Percentiles rank a stretch among this genome's conserved stretches.
phyloP scores from a whole-genome alignment of 2,113 vertebrate genomes.

The Pitta sordida region DNA sequence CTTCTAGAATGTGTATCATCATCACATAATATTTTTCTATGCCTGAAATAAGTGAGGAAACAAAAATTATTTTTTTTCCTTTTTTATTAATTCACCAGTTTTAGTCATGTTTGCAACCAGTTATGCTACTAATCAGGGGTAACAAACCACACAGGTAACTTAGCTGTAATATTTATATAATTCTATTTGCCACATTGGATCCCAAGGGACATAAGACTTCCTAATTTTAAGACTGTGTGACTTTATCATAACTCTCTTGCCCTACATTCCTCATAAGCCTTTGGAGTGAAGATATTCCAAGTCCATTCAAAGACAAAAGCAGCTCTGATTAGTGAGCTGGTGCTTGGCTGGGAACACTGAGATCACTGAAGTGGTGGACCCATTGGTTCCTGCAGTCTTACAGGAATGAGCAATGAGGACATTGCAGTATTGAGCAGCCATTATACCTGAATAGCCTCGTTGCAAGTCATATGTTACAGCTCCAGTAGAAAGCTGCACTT shows the following conservation, averaged over 20 bases:
- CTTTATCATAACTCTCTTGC: background rate
- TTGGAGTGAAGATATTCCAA: background rate
- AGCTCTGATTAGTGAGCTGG: background rate
- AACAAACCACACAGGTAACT: background rate
- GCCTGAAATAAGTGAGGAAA: background rate
- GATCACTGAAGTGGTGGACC: background rate
- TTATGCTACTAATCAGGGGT: background rate
- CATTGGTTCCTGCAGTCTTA: background rate
- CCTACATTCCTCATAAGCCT: background rate
- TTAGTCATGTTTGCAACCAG: background rate
- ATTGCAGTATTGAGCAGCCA: background rate
- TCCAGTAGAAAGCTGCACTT: background rate
- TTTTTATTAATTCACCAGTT: background rate
- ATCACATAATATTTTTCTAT: background rate
- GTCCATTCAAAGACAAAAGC: background rate
- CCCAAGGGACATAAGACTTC: background rate
- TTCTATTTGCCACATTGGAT: background rate
- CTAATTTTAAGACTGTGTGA: background rate
- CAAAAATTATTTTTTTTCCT: background rate
- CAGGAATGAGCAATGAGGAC: background rate
- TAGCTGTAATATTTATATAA: background rate
- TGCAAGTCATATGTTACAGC: background rate
- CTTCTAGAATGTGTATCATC: background rate
- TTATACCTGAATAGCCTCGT: background rate
- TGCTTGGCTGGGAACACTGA: background rate